These are phyloP conservation scores for Cyanocitta stelleri DNA, from an alignment of 2,113 vertebrate genomes.

Conservation along the genomic window DNA sequence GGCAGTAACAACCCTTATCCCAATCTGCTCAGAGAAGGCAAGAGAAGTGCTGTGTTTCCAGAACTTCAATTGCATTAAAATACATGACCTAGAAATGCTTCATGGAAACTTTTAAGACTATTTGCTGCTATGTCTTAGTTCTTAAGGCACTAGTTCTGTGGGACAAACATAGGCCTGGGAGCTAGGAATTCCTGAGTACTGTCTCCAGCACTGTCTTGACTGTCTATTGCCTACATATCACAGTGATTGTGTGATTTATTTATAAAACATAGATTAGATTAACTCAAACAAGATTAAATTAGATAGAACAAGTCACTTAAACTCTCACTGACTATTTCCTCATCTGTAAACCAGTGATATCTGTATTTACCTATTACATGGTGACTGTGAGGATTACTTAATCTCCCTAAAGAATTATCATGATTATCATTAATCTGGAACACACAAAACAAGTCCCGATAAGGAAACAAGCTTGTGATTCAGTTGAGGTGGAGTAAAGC, in stretches of 20 bases:
- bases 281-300: conserved; percentile 55
- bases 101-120: background rate
- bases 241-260: conserved; percentile 48
- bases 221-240: conserved; percentile 27
- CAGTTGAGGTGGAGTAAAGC: background rate
- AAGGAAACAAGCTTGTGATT: conserved; percentile 35
- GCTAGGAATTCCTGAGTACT: background rate
- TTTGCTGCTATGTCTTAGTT: background rate
- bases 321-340: conserved; percentile 47
- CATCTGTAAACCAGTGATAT: conserved; percentile 22
- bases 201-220: background rate
- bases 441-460: conserved; percentile 25
- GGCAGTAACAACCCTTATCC: background rate
- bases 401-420: conserved; percentile 52
- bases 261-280: conserved; percentile 61
- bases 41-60: background rate
- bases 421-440: conserved; percentile 56
- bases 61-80: background rate
- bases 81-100: background rate
- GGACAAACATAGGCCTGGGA: conserved; percentile 5
- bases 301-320: conserved; percentile 54
- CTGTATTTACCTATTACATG: conserved; percentile 24
- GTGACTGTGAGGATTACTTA: conserved; percentile 53
- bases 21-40: background rate
- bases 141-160: background rate